These are phyloP conservation scores for Malacosoma neustria DNA, from an alignment of 2,888 invertebrate genomes.

Conservation along the genomic window DNA sequence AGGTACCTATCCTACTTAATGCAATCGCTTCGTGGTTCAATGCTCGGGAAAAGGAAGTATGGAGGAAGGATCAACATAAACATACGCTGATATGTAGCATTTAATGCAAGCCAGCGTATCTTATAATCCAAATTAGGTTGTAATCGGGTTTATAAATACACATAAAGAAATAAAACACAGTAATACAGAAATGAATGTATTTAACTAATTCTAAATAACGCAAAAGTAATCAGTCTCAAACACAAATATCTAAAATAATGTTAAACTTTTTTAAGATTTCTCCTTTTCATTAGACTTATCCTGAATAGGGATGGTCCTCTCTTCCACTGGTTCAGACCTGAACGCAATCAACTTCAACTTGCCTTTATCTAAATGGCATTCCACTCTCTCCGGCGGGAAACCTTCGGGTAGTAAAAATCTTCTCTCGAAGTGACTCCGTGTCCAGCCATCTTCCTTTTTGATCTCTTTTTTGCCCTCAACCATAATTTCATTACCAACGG, in stretches of 20 bases:
- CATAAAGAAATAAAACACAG: too few relatives aligned
- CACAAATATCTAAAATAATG: too few relatives aligned
- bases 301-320: slow-evolving; percentile 47
- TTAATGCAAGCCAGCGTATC: too few relatives aligned
- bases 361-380: slow-evolving; percentile 85
- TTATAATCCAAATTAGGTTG: too few relatives aligned
- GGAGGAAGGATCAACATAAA: too few relatives aligned
- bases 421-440: slow-evolving; percentile 84
- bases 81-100: too few relatives aligned
- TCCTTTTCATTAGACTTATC: slow-evolving; percentile 26
- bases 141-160: too few relatives aligned
- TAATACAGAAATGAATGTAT: too few relatives aligned
- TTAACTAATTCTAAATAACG: too few relatives aligned
- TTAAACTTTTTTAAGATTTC: not conserved
- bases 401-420: slow-evolving; percentile 84
- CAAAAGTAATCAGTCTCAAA: not conserved
- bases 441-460: slow-evolving; percentile 82
- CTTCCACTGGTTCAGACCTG: slow-evolving; percentile 45
- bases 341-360: slow-evolving; percentile 81
- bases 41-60: too few relatives aligned
- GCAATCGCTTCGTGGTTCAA: too few relatives aligned
- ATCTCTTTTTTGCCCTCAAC: slow-evolving; percentile 88
- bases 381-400: slow-evolving; percentile 82
- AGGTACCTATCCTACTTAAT: too few relatives aligned
- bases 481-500: slow-evolving; percentile 80